Base-by-base conservation (phyloP, 2,888 invertebrate genomes). In the Tenthredo livida region DNA sequence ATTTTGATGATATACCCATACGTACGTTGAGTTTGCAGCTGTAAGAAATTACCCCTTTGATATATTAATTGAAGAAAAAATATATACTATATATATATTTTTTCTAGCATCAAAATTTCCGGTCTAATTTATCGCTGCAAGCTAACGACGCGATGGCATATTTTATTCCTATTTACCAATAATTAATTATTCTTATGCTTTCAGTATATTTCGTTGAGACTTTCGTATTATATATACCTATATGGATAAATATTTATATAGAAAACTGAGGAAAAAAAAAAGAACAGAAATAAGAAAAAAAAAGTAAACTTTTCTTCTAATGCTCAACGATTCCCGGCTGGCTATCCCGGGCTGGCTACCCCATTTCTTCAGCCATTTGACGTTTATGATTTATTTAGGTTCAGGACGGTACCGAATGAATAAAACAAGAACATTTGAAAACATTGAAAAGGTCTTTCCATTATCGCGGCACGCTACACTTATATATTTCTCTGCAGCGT, bases 141-240 rank as follows among this genome's bases (percentile, higher is more conserved):
- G 10, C n/a, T 54, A 21, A 21, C 75, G 47, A 40, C 43, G 43
- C 29, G 50, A 3, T 75, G 21, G 25, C 25, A 29, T 72, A 65
- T 67, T 70, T 50, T 72, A 37, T 72, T 73, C 70, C 84, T 50
- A 47, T 21, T 72, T 72, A 70, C 54, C 21, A 72, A 77, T 92
- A 91, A 93, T 91, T 87, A 88, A 89, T 89, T 90, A 88, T 91
- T 90, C 87, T 92, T 91, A 88, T 90, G 90, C 91, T 91, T 92
- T 90, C 92, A 92, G 91, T 91, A 90, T 90, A 88, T 89, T 87
- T 88, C 88, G 87, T 86, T 85, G 84, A 84, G 85, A 86, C 77
- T 87, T 86, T 86, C 87, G 25, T 80, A 50, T 54, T 33, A 77
- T 77, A 61, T 10, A 4, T 47, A 21, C 47, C 29, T 70, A 40